phyloP scores from a whole-genome alignment of 2,888 invertebrate genomes.

The Parnassius mnemosyne region DNA sequence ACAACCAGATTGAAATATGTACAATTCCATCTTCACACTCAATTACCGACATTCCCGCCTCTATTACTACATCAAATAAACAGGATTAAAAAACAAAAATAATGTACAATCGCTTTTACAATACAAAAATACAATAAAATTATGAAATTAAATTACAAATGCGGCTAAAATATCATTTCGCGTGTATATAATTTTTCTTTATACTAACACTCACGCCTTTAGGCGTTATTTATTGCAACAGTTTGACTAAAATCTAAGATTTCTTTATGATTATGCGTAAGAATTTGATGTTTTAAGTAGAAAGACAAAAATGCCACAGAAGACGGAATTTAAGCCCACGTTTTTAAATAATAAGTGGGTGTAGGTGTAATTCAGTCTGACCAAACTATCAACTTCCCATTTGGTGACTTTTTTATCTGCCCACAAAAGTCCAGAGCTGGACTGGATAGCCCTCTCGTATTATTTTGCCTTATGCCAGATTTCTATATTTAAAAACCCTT shows the following conservation, averaged over 20 bases:
- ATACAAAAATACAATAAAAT: conserved; percentile 60
- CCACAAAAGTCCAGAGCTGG: too few relatives aligned
- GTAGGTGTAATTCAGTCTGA: too few relatives aligned
- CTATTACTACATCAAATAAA: background rate
- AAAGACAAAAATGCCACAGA: background rate
- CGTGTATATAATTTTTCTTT: conserved; percentile 41
- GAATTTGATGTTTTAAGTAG: conserved; percentile 41
- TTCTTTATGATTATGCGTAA: conserved; percentile 56
- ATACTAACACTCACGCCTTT: conserved; percentile 49
- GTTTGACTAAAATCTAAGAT: conserved; percentile 60
- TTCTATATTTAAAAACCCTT: too few relatives aligned
- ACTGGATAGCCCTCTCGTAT: too few relatives aligned
- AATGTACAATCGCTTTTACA: conserved; percentile 50
- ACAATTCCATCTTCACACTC: conserved; percentile 46
- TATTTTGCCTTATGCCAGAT: too few relatives aligned
- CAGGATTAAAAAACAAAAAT: conserved; percentile 41
- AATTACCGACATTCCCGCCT: background rate
- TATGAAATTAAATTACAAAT: conserved; percentile 54
- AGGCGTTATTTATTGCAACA: conserved; percentile 72
- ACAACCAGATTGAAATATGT: conserved; percentile 69
- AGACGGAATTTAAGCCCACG: background rate
- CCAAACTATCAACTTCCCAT: too few relatives aligned
- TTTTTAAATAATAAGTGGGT: background rate
- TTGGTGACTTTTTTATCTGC: too few relatives aligned
- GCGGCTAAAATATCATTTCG: conserved; percentile 45